Percentiles rank a stretch among this genome's conserved stretches.
Conservation (phyloP, 2,797 vertebrate species). For the Momotus momota region DNA sequence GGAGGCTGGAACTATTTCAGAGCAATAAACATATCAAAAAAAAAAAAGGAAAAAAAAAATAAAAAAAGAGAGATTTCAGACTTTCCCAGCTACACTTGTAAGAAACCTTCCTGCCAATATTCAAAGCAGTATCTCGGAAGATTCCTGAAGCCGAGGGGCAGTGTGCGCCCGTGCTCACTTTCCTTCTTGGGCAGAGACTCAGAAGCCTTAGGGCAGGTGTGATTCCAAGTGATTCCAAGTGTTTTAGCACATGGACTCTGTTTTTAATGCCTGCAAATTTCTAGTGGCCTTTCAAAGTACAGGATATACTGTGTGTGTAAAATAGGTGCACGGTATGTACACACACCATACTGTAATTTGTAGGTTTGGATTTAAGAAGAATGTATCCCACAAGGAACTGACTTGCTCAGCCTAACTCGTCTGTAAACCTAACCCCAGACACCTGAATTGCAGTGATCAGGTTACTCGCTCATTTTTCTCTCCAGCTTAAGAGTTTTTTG, state of each 20-base stretch:
- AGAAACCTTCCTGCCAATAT: background rate
- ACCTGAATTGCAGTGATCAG: background rate
- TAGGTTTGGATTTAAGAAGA: background rate
- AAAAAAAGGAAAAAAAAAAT: background rate
- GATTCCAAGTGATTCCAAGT: background rate
- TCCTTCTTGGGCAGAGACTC: background rate
- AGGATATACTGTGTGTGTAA: fast-evolving
- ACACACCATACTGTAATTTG: fast-evolving
- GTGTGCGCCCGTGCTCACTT: background rate
- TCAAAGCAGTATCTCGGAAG: conserved; percentile 18
- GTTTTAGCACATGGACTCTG: background rate
- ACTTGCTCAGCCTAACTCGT: background rate
- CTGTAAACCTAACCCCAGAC: background rate
- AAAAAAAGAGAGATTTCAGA: background rate
- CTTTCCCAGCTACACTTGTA: background rate
- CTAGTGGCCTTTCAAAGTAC: background rate
- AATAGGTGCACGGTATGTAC: fast-evolving
- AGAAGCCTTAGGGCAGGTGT: fast-evolving
- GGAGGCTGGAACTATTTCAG: conserved; percentile 56
- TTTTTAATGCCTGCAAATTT: background rate
- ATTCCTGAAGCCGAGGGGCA: background rate
- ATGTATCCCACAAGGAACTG: background rate
- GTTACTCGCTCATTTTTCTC: background rate
- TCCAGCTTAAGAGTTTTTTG: background rate
- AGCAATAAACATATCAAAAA: background rate